Evolutionary conservation across 2,888 invertebrate species (phyloP), one percentile per base, ranked within the genome.

Genomic region (Electrophaes corylata): DNA sequence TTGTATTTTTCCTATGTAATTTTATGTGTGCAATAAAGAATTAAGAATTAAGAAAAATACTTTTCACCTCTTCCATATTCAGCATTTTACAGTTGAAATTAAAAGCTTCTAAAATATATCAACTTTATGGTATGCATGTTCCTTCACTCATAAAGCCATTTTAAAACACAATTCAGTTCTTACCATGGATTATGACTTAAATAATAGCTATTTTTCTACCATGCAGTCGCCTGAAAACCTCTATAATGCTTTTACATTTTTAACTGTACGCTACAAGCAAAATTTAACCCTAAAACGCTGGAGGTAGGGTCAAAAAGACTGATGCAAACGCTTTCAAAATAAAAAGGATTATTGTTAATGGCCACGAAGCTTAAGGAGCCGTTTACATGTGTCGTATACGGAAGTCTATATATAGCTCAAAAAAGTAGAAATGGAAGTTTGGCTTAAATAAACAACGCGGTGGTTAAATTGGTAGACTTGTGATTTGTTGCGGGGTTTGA

Each of bases 341-440:
- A 76, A 79, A 82, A 83, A 83, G 83, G 88, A 88, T 88, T 87
- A 88, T 79, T 77, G 79, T 83, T 82, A 87, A 85, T 83, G 79
- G 76, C 66, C 73, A 50, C 64, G 69, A 69, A 72, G 77, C 78
- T 82, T 78, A 78, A 78, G 72, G 66, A 74, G 73, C 61, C 75
- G 66, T 76, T 76, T 76, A 83, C 85, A 86, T 75, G 76, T 88
- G 86, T 82, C 80, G 72, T 77, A 72, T 77, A 74, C 75, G 72
- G 75, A 72, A 71, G 68, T 73, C 77, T 79, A 78, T 73, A 70
- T 77, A 62, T 69, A 65, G 64, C 62, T 23, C 10, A 62, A 59
- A 65, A 67, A 62, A 63, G 47, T 61, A 47, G 49, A 14, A 62
- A 65, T 73, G 68, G 72, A 75, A 69, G 58, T 66, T 63, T 47